Evolutionary conservation across 2,113 vertebrate species (phyloP).

Genomic region (Erythrocercus mccallii): DNA sequence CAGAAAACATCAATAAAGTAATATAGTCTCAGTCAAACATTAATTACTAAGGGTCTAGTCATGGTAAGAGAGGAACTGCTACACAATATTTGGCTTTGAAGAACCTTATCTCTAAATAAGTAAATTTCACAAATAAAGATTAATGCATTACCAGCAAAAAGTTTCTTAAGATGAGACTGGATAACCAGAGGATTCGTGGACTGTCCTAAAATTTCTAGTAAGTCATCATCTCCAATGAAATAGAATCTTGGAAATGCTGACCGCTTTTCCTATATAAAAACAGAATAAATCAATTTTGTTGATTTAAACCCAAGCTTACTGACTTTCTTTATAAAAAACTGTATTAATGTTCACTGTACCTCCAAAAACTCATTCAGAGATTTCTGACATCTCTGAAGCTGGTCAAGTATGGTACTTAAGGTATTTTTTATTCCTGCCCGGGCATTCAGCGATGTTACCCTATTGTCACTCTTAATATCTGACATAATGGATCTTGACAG

Average conservation of each 20-base stretch:
- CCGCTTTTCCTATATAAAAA: slow-evolving; percentile 87
- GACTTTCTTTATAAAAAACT: not conserved
- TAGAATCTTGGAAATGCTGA: slow-evolving; percentile 97
- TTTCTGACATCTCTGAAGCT: slow-evolving; percentile 96
- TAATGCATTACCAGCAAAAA: slow-evolving; percentile 87
- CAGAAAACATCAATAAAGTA: not conserved
- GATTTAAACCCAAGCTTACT: not conserved
- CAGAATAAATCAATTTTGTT: not conserved
- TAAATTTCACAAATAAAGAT: not conserved
- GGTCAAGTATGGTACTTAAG: slow-evolving; percentile 87
- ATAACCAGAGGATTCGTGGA: slow-evolving; percentile 91
- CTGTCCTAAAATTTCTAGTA: slow-evolving; percentile 95
- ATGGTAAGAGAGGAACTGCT: not conserved
- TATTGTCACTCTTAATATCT: slow-evolving; percentile 88
- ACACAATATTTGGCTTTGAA: not conserved
- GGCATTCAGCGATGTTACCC: slow-evolving; percentile 84
- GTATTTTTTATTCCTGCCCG: slow-evolving; percentile 86
- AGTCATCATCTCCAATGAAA: slow-evolving; percentile 96
- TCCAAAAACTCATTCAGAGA: slow-evolving; percentile 96
- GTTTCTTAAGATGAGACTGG: slow-evolving; percentile 95
- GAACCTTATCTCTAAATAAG: not conserved
- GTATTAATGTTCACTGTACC: slow-evolving; percentile 67
- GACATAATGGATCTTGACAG: slow-evolving; percentile 85
- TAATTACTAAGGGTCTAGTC: not conserved
- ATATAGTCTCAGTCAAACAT: not conserved